These are phyloP conservation scores for Scomber japonicus DNA, from an alignment of 2,113 vertebrate genomes.

Conservation along the genomic window DNA sequence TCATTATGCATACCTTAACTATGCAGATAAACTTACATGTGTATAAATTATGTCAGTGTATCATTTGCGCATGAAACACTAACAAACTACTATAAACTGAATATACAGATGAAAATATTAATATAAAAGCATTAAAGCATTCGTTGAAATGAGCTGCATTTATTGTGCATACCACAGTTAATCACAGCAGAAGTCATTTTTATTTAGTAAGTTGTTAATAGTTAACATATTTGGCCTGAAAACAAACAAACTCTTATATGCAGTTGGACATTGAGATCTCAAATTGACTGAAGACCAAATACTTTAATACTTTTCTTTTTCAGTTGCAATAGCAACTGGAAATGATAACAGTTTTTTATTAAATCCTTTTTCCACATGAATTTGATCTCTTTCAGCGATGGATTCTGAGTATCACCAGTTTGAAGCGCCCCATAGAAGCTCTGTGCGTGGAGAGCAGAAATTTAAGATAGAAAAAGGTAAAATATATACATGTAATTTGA, in stretches of 20 bases:
- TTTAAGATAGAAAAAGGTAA: constrained; percentile 36
- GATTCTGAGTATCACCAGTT: constrained; percentile 60
- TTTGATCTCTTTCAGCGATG: constrained; percentile 46
- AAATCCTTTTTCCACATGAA: background rate
- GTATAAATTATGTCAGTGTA: background rate
- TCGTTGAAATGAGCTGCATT: background rate
- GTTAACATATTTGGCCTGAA: constrained; percentile 39
- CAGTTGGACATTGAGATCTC: background rate
- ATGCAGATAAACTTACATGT: no score
- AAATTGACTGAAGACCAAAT: constrained; percentile 1
- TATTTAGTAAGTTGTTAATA: constrained; percentile 51
- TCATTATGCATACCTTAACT: background rate
- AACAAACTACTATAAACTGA: background rate
- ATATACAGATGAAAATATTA: background rate
- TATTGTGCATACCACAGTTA: background rate
- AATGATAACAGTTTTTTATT: background rate
- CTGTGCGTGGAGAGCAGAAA: background rate
- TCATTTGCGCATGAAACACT: background rate
- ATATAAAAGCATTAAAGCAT: background rate
- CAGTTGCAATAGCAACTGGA: background rate
- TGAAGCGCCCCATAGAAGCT: background rate
- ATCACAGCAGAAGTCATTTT: background rate
- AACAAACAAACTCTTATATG: constrained; percentile 50
- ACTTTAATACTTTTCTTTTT: background rate
- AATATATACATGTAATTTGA: background rate